Conservation (phyloP, 1,140 invertebrate species). For the Periplaneta americana region DNA sequence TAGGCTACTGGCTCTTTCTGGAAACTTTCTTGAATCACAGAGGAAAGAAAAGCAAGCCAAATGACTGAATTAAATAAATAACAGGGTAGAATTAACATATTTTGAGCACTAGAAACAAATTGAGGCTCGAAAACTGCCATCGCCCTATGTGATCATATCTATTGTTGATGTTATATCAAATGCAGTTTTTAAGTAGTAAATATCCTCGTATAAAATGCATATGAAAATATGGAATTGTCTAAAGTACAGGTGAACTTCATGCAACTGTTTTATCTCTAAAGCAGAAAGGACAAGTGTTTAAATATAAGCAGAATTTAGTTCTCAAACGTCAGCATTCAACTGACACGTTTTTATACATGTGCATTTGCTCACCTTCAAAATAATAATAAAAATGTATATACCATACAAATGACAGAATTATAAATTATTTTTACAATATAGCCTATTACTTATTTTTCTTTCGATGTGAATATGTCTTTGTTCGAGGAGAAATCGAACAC, state of each 20-base stretch:
- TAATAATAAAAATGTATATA: too few species aligned
- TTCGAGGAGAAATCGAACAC: too few species aligned
- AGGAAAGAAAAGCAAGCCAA: conserved; percentile 8
- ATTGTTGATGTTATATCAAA: background rate
- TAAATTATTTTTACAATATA: too few species aligned
- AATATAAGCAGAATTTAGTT: too few species aligned
- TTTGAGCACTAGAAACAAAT: background rate
- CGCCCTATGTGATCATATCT: background rate
- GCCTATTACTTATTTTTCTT: too few species aligned
- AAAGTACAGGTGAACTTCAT: background rate
- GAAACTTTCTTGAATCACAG: conserved; percentile 58
- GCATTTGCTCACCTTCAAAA: too few species aligned
- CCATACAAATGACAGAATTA: too few species aligned
- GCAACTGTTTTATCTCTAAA: background rate
- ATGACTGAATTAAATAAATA: background rate
- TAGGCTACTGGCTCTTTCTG: conserved; percentile 72
- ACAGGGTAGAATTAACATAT: background rate
- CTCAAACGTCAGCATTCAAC: too few species aligned
- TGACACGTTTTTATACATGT: too few species aligned
- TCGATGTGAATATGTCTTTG: too few species aligned
- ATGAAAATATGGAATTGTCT: background rate
- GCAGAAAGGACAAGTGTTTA: background rate
- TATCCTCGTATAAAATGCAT: too few species aligned
- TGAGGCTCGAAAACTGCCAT: background rate
- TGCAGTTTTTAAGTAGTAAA: too few species aligned